These are phyloP conservation scores for Ibidorhyncha struthersii DNA, from an alignment of 2,113 vertebrate species.

Conservation along the genomic window DNA sequence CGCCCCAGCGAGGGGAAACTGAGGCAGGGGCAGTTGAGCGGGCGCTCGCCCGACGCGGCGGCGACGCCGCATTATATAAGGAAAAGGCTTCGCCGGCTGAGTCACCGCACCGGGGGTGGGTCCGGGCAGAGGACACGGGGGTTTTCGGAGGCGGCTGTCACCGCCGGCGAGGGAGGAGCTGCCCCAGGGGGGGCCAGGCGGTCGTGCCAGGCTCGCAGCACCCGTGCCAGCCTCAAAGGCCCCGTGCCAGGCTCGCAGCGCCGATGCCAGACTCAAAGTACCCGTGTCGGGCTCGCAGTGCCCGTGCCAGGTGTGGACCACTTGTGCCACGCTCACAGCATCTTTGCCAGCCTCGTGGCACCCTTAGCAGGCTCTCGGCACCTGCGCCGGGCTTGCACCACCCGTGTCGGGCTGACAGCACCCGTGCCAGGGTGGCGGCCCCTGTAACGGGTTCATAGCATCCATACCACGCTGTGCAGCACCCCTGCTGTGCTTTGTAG, in stretches of 20 bases:
- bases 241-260: background rate
- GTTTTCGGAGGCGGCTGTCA: constrained; percentile 26
- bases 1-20: constrained; percentile 12
- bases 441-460: too few relatives aligned
- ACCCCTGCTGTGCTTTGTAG: background rate
- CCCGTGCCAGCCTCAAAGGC: background rate
- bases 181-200: background rate
- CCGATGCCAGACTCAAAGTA: background rate
- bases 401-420: too few relatives aligned
- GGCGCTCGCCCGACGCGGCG: background rate
- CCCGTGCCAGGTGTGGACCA: background rate
- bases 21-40: background rate
- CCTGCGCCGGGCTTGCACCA: background rate
- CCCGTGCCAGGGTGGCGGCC: background rate
- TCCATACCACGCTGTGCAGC: background rate
- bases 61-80: constrained; percentile 44
- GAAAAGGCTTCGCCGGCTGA: constrained; percentile 41
- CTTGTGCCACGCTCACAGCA: background rate
- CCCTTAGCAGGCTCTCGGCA: too few relatives aligned
- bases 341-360: background rate
- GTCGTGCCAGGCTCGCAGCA: background rate
- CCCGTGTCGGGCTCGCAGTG: background rate
- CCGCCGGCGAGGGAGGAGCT: constrained; percentile 44
- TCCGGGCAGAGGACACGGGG: constrained; percentile 61
- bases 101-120: constrained; percentile 58